Conservation (phyloP, 2,888 invertebrate genomes). For the Nemapogon koenigi region DNA sequence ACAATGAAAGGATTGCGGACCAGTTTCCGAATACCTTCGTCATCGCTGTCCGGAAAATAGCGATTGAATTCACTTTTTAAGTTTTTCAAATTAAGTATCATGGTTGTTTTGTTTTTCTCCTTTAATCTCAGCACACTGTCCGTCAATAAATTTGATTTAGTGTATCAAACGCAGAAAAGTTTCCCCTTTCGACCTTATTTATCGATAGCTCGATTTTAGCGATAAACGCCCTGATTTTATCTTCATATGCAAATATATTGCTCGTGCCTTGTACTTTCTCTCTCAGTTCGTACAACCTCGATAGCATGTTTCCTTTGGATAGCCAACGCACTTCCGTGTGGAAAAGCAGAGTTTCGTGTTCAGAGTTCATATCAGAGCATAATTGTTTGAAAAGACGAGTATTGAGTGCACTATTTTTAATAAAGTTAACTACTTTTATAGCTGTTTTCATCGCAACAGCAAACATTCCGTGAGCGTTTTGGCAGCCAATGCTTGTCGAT, state of each 20-base stretch:
- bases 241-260: constrained; percentile 13
- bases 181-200: constrained; percentile 11
- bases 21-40: constrained; percentile 15
- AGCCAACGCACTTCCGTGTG: no score
- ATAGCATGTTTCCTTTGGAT: neutral
- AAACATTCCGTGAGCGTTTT: constrained; percentile 17
- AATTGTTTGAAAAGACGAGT: constrained; percentile 9
- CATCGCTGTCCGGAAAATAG: constrained; percentile 13
- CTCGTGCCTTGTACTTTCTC: constrained; percentile 13
- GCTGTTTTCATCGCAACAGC: neutral
- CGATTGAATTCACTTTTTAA: constrained; percentile 13
- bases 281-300: neutral
- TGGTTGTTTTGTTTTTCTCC: constrained; percentile 14
- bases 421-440: constrained; percentile 10
- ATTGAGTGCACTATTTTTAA: constrained; percentile 17
- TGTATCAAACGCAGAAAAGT: constrained; percentile 13
- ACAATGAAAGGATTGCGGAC: constrained; percentile 17
- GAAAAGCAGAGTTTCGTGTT: constrained; percentile 5
- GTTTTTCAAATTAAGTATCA: constrained; percentile 10
- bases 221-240: constrained; percentile 15
- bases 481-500: constrained; percentile 15
- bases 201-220: constrained; percentile 16
- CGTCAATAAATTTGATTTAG: constrained; percentile 15
- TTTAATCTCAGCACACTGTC: constrained; percentile 8
- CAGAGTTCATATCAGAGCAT: constrained; percentile 9